These are phyloP conservation scores for Vollenhovia emeryi DNA, from an alignment of 1,140 invertebrate species.

Conservation along the genomic window DNA sequence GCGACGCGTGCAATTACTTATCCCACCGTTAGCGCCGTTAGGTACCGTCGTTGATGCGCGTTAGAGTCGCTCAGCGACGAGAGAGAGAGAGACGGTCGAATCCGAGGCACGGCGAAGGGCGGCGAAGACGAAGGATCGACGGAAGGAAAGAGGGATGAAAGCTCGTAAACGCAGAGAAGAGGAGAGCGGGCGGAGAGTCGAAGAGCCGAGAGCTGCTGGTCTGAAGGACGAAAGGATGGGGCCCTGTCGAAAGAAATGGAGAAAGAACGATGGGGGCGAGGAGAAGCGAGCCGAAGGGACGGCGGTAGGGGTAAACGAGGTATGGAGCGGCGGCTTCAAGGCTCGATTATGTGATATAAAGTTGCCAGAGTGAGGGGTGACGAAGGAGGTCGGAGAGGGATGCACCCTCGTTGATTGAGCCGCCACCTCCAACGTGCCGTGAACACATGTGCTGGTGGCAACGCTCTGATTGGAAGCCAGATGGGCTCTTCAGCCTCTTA, in stretches of 20 bases:
- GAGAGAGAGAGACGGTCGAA: background rate
- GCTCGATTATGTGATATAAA: conserved; percentile 80
- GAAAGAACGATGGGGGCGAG: conserved; percentile 21
- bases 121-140: conserved; percentile 27
- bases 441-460: conserved; percentile 82
- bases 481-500: conserved; percentile 80
- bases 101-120: background rate
- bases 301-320: conserved; percentile 33
- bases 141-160: conserved; percentile 54
- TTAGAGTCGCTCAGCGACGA: conserved; percentile 32
- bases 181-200: background rate
- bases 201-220: conserved; percentile 6
- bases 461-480: conserved; percentile 83
- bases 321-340: conserved; percentile 55
- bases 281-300: conserved; percentile 19
- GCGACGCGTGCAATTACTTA: conserved; percentile 67
- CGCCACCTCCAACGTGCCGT: conserved; percentile 76
- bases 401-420: conserved; percentile 78
- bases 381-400: conserved; percentile 66
- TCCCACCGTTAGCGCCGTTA: conserved; percentile 58
- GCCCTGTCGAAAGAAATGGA: conserved; percentile 44
- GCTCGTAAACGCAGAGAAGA: conserved; percentile 47
- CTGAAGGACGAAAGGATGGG: conserved; percentile 39
- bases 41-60: conserved; percentile 54
- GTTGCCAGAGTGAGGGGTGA: conserved; percentile 67